Evolutionary conservation across 2,888 invertebrate genomes (phyloP).

Genomic region (Dichetophora obliterata): DNA sequence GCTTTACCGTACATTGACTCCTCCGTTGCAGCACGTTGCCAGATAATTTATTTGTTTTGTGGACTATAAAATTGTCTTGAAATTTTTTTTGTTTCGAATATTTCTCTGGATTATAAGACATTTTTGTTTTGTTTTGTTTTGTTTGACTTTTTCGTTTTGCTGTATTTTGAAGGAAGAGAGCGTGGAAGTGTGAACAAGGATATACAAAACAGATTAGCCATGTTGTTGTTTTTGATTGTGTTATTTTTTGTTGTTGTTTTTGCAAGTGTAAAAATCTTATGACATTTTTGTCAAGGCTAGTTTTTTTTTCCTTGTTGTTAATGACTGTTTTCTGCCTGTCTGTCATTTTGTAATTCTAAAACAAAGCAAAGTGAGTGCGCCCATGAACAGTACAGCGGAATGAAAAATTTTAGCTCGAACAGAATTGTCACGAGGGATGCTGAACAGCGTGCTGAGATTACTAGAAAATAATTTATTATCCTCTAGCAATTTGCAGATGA

Average conservation of each 20-base stretch:
- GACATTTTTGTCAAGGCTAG: slow-evolving; percentile 37
- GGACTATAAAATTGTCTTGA: slow-evolving; percentile 43
- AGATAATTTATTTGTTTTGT: slow-evolving; percentile 48
- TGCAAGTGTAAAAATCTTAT: slow-evolving; percentile 36
- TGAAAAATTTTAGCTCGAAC: too few species aligned
- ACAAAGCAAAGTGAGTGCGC: too few species aligned
- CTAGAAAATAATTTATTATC: slow-evolving; percentile 43
- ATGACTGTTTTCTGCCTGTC: not conserved
- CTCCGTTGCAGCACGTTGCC: slow-evolving; percentile 18
- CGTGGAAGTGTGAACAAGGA: too few species aligned
- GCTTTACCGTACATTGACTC: slow-evolving; percentile 17
- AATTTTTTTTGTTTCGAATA: not conserved
- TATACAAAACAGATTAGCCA: not conserved
- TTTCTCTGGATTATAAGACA: slow-evolving; percentile 3
- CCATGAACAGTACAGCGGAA: too few species aligned
- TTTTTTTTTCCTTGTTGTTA: not conserved
- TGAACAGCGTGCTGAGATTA: slow-evolving; percentile 3
- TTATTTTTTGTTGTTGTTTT: not conserved
- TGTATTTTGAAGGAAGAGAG: not conserved
- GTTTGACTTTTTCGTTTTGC: not conserved
- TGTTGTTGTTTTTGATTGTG: too few species aligned
- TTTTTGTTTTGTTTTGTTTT: slow-evolving; percentile 6
- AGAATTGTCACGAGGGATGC: too few species aligned
- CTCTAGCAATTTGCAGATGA: slow-evolving; percentile 45
- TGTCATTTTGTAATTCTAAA: too few species aligned